Conservation (phyloP, 2,113 vertebrate species). For the Otis tarda region DNA sequence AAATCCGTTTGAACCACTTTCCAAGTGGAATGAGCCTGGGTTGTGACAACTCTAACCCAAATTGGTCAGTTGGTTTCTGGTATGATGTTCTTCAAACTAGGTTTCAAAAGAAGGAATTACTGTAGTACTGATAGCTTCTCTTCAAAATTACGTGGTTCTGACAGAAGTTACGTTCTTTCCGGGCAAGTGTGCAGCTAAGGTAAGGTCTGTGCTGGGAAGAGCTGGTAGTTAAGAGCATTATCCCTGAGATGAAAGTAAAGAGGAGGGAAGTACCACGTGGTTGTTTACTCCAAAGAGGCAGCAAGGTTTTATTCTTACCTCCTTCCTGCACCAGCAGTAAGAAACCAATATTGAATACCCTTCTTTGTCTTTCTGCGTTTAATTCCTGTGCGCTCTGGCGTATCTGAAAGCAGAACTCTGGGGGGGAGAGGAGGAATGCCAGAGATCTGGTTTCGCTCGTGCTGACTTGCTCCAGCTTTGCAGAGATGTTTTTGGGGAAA, state of each 20-base stretch:
- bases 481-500: background rate
- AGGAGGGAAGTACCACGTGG: background rate
- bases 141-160: background rate
- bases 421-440: background rate
- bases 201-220: background rate
- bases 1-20: background rate
- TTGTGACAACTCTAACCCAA: background rate
- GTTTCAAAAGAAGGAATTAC: background rate
- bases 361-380: background rate
- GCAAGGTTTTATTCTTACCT: background rate
- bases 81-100: background rate
- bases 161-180: background rate
- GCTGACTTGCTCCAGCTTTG: background rate
- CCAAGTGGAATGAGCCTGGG: background rate
- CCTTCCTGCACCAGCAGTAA: background rate
- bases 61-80: background rate
- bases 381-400: background rate
- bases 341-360: background rate
- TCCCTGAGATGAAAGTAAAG: background rate
- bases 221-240: background rate
- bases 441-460: background rate
- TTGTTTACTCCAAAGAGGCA: background rate
- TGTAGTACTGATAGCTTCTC: background rate
- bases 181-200: background rate
- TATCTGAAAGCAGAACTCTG: background rate